A percentile compares a stretch with the other conserved stretches of the same genome.
phyloP scores from a whole-genome alignment of 1,140 invertebrate species.

The Drosophila lacteicornis region DNA sequence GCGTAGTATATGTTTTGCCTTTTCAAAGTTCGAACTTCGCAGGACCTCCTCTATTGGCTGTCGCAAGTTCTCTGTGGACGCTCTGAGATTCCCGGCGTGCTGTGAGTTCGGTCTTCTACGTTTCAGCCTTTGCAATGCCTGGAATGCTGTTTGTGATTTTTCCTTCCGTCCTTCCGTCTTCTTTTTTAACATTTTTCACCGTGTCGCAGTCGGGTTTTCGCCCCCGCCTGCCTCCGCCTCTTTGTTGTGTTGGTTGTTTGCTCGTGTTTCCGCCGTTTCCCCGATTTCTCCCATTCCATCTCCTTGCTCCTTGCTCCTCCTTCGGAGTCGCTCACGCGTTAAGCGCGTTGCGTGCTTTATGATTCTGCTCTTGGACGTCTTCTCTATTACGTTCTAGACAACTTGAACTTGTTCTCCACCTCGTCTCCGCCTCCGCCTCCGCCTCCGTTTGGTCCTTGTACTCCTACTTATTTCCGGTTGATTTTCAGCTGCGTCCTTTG shows the following conservation, averaged over 20 bases:
- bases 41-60: slow-evolving; percentile 25
- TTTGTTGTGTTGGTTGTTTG: slow-evolving; percentile 34
- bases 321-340: slow-evolving; percentile 68
- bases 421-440: not conserved
- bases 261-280: slow-evolving; percentile 37
- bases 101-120: slow-evolving; percentile 13
- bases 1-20: slow-evolving; percentile 20
- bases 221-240: not conserved
- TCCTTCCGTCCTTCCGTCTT: slow-evolving; percentile 16
- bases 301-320: not conserved
- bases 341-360: slow-evolving; percentile 71
- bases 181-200: slow-evolving; percentile 46
- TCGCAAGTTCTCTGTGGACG: slow-evolving; percentile 7
- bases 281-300: slow-evolving; percentile 6
- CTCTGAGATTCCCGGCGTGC: slow-evolving; percentile 23
- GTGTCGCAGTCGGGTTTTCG: slow-evolving; percentile 36
- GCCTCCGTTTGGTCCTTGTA: not conserved
- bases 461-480: slow-evolving; percentile 39
- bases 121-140: slow-evolving; percentile 44
- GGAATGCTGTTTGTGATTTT: slow-evolving; percentile 82
- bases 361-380: slow-evolving; percentile 53
- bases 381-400: slow-evolving; percentile 68
- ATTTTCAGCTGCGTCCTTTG: slow-evolving; percentile 67
- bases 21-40: slow-evolving; percentile 12
- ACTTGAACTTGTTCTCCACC: slow-evolving; percentile 32